Evolutionary conservation across 1,140 invertebrate genomes (phyloP).

Genomic region (Cryptotermes secundus): DNA sequence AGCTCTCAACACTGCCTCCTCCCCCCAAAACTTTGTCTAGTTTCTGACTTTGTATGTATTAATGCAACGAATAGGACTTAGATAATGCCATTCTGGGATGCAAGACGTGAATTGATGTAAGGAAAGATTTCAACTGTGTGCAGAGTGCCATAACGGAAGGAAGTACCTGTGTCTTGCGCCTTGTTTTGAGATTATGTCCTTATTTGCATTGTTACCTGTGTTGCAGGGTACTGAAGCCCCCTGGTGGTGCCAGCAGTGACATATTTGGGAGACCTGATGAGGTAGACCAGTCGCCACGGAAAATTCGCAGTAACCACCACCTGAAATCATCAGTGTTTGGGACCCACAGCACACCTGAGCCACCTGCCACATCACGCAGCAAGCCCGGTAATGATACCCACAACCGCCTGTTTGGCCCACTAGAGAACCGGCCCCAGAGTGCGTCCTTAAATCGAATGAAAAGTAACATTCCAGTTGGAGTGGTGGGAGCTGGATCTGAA

Average conservation of each 20-base stretch:
- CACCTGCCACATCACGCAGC: constrained; percentile 41
- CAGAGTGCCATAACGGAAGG: not conserved
- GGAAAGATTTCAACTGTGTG: no score
- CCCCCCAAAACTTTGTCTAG: no score
- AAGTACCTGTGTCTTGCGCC: not conserved
- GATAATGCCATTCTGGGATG: no score
- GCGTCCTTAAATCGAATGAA: constrained; percentile 46
- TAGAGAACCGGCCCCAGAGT: constrained; percentile 31
- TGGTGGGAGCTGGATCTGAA: not conserved
- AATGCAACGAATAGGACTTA: no score
- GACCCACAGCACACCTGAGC: constrained; percentile 33
- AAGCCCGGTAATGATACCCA: constrained; percentile 57
- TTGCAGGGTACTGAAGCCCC: constrained; percentile 63
- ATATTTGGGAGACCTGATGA: constrained; percentile 53
- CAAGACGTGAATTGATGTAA: no score
- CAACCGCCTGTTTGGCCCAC: constrained; percentile 53
- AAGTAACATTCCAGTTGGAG: constrained; percentile 40
- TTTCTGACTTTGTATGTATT: no score
- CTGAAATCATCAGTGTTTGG: constrained; percentile 49
- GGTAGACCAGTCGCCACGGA: constrained; percentile 36
- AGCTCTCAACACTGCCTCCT: no score
- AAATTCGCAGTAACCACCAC: constrained; percentile 46
- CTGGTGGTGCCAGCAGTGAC: constrained; percentile 63
- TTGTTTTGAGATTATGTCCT: constrained; percentile 16
- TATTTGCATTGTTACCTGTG: not conserved